Base-by-base conservation (phyloP, 2,797 vertebrate species). In the Phataginus tricuspis region DNA sequence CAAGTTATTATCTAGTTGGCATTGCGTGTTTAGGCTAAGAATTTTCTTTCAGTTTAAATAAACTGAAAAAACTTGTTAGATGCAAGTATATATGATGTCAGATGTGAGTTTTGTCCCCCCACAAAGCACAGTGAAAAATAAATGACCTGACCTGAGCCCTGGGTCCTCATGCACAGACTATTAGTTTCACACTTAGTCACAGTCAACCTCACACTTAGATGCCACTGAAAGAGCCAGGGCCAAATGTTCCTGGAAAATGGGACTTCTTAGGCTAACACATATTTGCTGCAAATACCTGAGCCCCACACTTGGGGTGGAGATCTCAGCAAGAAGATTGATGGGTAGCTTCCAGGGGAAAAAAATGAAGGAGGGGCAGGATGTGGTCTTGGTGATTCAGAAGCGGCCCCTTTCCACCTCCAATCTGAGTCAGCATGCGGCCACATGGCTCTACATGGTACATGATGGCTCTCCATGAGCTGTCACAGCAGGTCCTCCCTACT, bases 331-430 rank as follows among this genome's bases (percentile, higher is more conserved):
- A 84, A 94, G 84, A 83, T 0, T 66, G 85, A 97, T 89, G 94
- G 91, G 87, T 86, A 93, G 84, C 95, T 97, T 97, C 96, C 96
- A 88, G 84, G 63, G 90, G 29, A 94, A 91, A 93, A 93, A 91
- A 94, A 63, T 1, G 39, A 97, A 82, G 96, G 97, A 97, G 97
- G 61, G 92, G 92, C 97, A 97, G 98, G 96, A 98, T 97, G 96
- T 98, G 97, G 97, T 96, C 78, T 45, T 55, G 92, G 51, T 97
- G 97, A 98, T 86, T 97, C 97, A 98, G 69, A 97, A 77, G 68
- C 3, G 0, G 61, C 63, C 71, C 68, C 66, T 88, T 51, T 51
- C 74, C 71, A 61, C n/a, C 79, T 49, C 59, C 71, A 53, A 29
- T 97, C 92, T 97, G 97, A 98, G 94, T 98, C 97, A 98, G 95